Evolutionary conservation across 2,113 vertebrate species (phyloP).

Genomic region (Cinclus mexicanus): DNA sequence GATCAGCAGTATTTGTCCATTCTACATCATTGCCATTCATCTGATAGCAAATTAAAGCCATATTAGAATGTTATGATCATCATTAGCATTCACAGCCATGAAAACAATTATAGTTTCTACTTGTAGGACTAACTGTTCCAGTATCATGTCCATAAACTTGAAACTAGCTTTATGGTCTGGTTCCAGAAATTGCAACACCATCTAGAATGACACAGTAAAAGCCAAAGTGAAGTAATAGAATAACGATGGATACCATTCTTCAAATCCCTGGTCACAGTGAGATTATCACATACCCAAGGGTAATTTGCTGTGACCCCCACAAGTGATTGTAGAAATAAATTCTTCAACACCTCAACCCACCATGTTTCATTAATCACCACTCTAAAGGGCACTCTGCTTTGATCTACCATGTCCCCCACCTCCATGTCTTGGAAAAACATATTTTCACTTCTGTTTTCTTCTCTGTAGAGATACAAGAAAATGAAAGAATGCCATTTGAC

Average conservation of each 20-base stretch:
- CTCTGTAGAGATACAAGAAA: neutral
- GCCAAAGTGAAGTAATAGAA: neutral
- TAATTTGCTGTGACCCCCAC: neutral
- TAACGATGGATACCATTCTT: neutral
- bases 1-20: neutral
- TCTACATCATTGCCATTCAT: neutral
- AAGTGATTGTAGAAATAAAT: neutral
- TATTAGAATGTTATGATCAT: neutral
- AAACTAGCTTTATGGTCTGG: neutral
- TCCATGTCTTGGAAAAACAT: neutral
- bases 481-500: neutral
- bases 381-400: neutral
- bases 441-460: neutral
- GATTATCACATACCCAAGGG: neutral
- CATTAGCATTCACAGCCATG: neutral
- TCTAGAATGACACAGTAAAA: neutral
- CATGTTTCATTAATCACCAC: neutral
- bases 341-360: neutral
- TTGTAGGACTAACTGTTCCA: neutral
- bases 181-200: neutral
- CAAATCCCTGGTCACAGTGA: neutral
- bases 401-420: rapidly evolving
- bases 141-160: neutral
- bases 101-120: neutral
- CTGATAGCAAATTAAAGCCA: neutral